Conservation (phyloP, 1,140 invertebrate genomes). For the Papilio aristodemus region DNA sequence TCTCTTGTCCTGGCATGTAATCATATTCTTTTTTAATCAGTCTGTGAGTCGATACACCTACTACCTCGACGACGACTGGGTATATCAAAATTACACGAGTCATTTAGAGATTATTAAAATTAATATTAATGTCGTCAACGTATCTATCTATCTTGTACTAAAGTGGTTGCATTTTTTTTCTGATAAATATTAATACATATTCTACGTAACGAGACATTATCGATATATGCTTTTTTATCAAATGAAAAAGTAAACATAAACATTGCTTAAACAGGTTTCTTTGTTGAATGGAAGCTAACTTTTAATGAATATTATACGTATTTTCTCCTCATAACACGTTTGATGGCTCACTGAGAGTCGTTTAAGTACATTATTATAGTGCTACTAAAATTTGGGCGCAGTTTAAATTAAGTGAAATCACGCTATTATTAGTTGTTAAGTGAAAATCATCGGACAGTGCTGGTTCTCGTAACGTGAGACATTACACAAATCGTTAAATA, state of each 20-base stretch:
- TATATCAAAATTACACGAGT: not conserved
- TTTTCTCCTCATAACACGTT: not conserved
- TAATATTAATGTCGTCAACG: not conserved
- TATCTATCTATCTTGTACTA: not conserved
- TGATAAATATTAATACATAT: not conserved
- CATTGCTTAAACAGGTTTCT: not conserved
- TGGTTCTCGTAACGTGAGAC: not conserved
- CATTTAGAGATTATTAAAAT: not conserved
- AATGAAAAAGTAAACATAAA: not conserved
- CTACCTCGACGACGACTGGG: not conserved
- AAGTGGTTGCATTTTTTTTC: not conserved
- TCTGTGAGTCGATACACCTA: not conserved
- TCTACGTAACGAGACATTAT: not conserved
- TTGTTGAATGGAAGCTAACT: not conserved
- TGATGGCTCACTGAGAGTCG: conserved; percentile 7
- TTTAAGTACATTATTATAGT: not conserved
- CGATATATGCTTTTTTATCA: not conserved
- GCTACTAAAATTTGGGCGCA: conserved; percentile 18
- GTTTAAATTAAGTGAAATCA: conserved; percentile 27
- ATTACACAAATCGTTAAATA: conserved; percentile 4
- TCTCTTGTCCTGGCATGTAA: not conserved
- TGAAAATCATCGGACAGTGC: conserved; percentile 13
- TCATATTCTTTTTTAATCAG: conserved; percentile 10
- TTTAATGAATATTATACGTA: not conserved
- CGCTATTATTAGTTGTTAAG: conserved; percentile 5